Evolutionary conservation across 37 sponge, comb jelly and placozoan genomes (phyloP).

Genomic region (Hexactinellida sp.): DNA sequence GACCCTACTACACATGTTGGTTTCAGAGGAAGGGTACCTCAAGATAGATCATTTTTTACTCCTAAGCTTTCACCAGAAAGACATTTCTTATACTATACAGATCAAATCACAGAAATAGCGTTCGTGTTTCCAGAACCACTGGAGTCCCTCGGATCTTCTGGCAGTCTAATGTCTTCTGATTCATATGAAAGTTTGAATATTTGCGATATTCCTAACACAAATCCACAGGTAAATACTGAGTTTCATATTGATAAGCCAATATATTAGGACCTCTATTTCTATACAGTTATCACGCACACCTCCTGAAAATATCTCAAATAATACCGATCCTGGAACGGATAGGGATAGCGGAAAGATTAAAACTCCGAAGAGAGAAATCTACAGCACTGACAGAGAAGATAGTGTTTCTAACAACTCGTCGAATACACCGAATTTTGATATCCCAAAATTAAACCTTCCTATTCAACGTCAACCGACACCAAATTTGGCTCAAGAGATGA

Average conservation of each 20-base stretch:
- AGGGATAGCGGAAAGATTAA: neutral
- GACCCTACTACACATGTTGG: conserved; percentile 57
- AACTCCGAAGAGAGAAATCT: neutral
- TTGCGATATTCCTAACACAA: neutral
- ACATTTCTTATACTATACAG: conserved; percentile 67
- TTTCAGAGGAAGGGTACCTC: conserved; percentile 38
- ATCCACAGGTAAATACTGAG: neutral
- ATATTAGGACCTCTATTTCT: neutral
- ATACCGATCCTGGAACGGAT: neutral
- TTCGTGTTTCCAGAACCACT: conserved; percentile 47
- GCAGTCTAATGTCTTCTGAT: neutral
- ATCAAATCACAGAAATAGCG: conserved; percentile 53
- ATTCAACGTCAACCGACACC: conserved; percentile 8
- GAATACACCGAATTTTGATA: neutral
- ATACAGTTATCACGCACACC: neutral
- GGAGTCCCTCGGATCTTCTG: neutral
- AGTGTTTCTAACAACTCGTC: neutral
- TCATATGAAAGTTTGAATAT: neutral
- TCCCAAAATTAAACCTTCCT: neutral
- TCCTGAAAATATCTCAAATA: neutral
- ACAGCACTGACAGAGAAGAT: neutral
- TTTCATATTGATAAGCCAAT: too few species aligned
- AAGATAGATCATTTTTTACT: neutral
- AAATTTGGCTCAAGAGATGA: neutral
- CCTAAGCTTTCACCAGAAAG: conserved; percentile 29